Conservation (phyloP, 2,888 invertebrate species). For the Augiades crinisus region DNA sequence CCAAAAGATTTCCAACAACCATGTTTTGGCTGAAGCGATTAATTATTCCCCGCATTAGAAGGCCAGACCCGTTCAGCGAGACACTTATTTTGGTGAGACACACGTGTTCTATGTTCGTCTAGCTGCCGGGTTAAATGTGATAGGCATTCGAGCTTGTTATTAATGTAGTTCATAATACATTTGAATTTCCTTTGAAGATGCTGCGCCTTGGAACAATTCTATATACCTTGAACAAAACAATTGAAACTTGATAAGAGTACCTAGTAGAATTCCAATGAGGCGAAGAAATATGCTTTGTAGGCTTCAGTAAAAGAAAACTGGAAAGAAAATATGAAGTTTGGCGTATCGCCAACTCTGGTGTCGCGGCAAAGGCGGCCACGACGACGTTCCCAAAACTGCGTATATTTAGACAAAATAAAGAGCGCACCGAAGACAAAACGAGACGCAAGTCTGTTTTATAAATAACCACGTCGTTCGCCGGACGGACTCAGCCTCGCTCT, state of each 20-base stretch:
- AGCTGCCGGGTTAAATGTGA: not conserved
- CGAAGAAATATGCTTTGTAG: slow-evolving; percentile 33
- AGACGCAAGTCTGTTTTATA: slow-evolving; percentile 80
- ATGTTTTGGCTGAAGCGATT: slow-evolving; percentile 41
- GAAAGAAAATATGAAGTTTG: slow-evolving; percentile 66
- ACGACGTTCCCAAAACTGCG: slow-evolving; percentile 78
- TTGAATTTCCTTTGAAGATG: no score
- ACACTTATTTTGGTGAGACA: slow-evolving; percentile 59
- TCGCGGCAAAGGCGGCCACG: slow-evolving; percentile 71
- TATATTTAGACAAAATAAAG: slow-evolving; percentile 82
- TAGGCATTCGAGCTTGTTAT: no score
- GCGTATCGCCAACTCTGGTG: slow-evolving; percentile 66
- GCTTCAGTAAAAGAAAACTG: slow-evolving; percentile 61
- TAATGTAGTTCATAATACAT: no score
- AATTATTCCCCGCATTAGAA: slow-evolving; percentile 44
- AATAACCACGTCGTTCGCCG: slow-evolving; percentile 78
- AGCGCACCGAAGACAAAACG: slow-evolving; percentile 80
- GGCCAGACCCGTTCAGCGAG: slow-evolving; percentile 37
- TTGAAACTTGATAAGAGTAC: not conserved
- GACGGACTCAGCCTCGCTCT: slow-evolving; percentile 65
- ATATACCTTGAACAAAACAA: not conserved
- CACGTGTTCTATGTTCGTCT: slow-evolving; percentile 45
- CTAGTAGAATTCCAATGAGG: not conserved
- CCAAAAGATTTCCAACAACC: slow-evolving; percentile 39
- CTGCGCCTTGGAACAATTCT: not conserved